Evolutionary conservation across 1,140 invertebrate genomes (phyloP).

Genomic region (Hyles euphorbiae): DNA sequence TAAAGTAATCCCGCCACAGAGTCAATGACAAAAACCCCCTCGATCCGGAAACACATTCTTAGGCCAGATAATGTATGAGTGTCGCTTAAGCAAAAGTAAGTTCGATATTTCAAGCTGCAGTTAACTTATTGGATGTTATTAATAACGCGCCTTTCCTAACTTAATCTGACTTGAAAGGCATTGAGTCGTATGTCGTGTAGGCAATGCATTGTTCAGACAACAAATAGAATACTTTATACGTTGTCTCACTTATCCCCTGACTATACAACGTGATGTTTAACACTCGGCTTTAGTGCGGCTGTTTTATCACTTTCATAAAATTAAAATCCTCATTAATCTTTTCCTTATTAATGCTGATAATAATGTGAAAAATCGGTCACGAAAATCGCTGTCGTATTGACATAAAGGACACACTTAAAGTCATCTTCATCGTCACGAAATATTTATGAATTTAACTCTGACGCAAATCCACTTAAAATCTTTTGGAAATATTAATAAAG

Average conservation of each 20-base stretch:
- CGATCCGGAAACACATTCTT: conserved; percentile 71
- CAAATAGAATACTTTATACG: conserved; percentile 45
- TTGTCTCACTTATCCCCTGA: conserved; percentile 6
- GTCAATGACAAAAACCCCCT: conserved; percentile 50
- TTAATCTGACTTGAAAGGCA: conserved; percentile 72
- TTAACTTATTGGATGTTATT: conserved; percentile 73
- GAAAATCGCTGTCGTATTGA: too few species aligned
- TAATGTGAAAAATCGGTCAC: too few species aligned
- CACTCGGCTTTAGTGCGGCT: too few species aligned
- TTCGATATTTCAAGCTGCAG: conserved; percentile 67
- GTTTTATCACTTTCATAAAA: too few species aligned
- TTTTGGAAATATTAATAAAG: too few species aligned
- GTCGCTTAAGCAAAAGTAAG: conserved; percentile 71
- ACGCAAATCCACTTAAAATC: too few species aligned
- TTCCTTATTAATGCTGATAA: too few species aligned
- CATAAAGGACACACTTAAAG: too few species aligned
- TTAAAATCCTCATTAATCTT: too few species aligned
- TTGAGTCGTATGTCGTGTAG: conserved; percentile 60
- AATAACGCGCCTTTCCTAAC: conserved; percentile 68
- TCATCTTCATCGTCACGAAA: too few species aligned
- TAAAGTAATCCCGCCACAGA: conserved; percentile 43
- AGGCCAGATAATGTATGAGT: conserved; percentile 59
- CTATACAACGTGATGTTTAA: too few species aligned
- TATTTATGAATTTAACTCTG: too few species aligned
- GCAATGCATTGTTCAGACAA: conserved; percentile 58